Evolutionary conservation across 2,113 vertebrate genomes (phyloP), one percentile per base, ranked within the genome.

Genomic region (Myotis yumanensis): DNA sequence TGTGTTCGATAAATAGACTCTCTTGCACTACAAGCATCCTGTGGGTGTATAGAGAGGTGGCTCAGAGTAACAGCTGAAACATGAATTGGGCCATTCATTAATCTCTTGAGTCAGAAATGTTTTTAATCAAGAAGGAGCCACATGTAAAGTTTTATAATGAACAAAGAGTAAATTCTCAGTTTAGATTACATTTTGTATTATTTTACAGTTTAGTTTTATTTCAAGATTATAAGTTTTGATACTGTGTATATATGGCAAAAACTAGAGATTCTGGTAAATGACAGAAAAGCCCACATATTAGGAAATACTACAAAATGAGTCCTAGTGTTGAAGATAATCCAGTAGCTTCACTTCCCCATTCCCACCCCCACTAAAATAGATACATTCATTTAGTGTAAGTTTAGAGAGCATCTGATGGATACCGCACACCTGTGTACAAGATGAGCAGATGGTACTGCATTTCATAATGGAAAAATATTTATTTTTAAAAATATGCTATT

Each of bases 31-130:
- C 28, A 87, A 77, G 76, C 32, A 91, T 32, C 75, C 83, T 89
- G 88, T 96, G 96, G 91, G 91, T 92, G 71, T 97, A 77, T 62
- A 81, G 59, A 96, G 69, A 95, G 32, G 69, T 95, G 79, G 89
- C 89, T 94, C 89, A 95, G 71, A 88, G 77, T 94, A 96, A 95
- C 54, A 91, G 73, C 81, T 86, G 89, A 96, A 86, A 93, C 69
- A 91, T 97, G 96, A 97, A 94, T 96, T 64, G 40, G 43, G n/a
- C 84, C 94, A 96, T 97, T 97, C 96, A 95, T 96, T 95, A 95
- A 83, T 94, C 77, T 86, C 76, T 95, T 91, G 75, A 95, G 85
- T 94, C 32, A 97, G 72, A 97, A 93, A 83, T 96, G 71, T 81
- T 96, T 96, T 92, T 95, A 96, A 96, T 96, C 35, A 30, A 89